Conservation (phyloP, 2,797 vertebrate genomes). For the Artibeus jamaicensis region DNA sequence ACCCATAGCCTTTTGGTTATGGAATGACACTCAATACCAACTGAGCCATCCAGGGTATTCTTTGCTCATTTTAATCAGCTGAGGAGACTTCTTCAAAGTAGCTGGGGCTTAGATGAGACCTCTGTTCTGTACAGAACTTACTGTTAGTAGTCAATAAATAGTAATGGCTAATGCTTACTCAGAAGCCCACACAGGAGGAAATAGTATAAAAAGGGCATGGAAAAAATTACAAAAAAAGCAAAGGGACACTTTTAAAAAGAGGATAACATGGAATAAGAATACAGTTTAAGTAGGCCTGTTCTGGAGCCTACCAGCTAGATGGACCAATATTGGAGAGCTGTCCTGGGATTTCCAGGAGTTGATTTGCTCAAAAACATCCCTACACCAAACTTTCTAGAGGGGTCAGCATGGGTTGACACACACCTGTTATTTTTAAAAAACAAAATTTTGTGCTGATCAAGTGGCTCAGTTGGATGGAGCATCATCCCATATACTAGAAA, state of each 20-base stretch:
- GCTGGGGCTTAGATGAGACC: background rate
- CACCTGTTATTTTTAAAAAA: background rate
- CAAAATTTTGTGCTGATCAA: too few species aligned
- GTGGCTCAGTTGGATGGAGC: too few species aligned
- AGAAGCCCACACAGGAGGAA: background rate
- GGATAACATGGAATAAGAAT: background rate
- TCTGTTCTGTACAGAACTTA: background rate
- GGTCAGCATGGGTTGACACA: background rate
- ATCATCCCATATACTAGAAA: too few species aligned
- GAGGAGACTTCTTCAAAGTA: background rate
- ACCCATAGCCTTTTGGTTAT: too few species aligned
- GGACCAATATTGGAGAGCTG: background rate
- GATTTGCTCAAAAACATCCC: background rate
- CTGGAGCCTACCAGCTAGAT: background rate
- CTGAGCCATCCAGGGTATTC: background rate
- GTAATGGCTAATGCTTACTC: background rate
- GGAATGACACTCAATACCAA: too few species aligned
- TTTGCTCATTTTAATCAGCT: background rate
- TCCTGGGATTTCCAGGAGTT: background rate
- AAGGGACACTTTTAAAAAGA: background rate
- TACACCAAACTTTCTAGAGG: background rate
- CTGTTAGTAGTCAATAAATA: background rate
- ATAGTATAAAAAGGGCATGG: background rate
- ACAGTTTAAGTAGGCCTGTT: background rate
- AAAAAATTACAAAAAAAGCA: background rate